phyloP scores from a whole-genome alignment of 2,888 invertebrate genomes.

The Gerris lacustris region DNA sequence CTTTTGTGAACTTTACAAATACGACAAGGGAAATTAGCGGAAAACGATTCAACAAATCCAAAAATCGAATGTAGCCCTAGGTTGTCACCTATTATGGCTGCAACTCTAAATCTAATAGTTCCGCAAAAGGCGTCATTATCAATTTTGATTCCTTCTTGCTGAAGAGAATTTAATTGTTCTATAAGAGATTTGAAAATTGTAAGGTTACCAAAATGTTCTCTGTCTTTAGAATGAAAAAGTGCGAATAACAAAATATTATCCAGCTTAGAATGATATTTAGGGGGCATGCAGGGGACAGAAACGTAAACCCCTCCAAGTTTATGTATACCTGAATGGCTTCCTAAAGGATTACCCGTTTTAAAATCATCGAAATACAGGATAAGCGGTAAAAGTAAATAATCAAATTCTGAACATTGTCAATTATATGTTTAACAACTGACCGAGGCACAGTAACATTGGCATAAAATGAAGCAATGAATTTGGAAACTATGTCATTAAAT shows the following conservation, averaged over 20 bases:
- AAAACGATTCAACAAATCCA: slow-evolving; percentile 13
- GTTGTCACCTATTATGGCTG: slow-evolving; percentile 14
- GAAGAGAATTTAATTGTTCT: neutral
- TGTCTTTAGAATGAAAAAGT: neutral
- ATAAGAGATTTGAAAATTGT: neutral
- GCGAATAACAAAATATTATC: neutral
- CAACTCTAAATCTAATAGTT: slow-evolving; percentile 11
- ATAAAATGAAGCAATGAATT: no score
- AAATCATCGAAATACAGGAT: slow-evolving; percentile 7
- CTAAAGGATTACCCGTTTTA: slow-evolving; percentile 12
- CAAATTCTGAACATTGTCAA: no score
- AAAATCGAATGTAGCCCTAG: slow-evolving; percentile 15
- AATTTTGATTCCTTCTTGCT: slow-evolving; percentile 4
- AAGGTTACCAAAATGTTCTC: neutral
- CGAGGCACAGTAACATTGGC: no score
- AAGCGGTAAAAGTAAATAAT: no score
- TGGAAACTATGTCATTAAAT: no score
- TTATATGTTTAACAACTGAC: no score
- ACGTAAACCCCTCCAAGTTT: slow-evolving; percentile 18
- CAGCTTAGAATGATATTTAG: slow-evolving; percentile 5
- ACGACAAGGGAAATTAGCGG: slow-evolving; percentile 11
- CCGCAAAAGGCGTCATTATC: slow-evolving; percentile 2
- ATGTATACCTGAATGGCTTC: slow-evolving; percentile 15
- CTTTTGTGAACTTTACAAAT: slow-evolving; percentile 12
- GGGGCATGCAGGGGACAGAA: slow-evolving; percentile 16